Conservation (phyloP, 2,113 vertebrate genomes). For the Etheostoma cragini region DNA sequence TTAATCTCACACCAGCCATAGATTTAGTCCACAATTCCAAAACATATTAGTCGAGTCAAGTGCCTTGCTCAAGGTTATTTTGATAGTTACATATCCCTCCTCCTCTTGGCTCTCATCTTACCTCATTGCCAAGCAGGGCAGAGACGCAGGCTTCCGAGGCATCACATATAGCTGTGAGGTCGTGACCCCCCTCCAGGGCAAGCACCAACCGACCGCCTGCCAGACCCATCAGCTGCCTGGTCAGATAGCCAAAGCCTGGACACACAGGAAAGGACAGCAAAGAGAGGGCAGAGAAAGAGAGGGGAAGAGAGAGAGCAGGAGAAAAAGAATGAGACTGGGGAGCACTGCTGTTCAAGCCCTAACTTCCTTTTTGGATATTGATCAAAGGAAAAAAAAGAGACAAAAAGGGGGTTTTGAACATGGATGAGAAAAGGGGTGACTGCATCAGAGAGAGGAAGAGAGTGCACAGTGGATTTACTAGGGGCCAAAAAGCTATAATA, state of each 20-base stretch:
- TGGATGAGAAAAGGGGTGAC: constrained; percentile 64
- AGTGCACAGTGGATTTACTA: constrained; percentile 77
- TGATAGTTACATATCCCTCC: constrained; percentile 10
- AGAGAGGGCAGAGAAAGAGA: constrained; percentile 35
- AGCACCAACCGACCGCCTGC: constrained; percentile 93
- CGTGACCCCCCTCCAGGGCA: constrained; percentile 96
- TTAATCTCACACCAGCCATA: neutral
- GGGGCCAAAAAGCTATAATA: constrained; percentile 67
- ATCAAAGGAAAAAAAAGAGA: constrained; percentile 73
- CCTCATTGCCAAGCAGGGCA: constrained; percentile 96
- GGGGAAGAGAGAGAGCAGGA: neutral
- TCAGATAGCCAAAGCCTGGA: constrained; percentile 97
- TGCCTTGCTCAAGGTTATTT: constrained; percentile 15
- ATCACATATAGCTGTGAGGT: constrained; percentile 97
- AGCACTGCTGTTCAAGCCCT: constrained; percentile 43
- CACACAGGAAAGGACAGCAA: constrained; percentile 71
- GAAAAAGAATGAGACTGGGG: constrained; percentile 38
- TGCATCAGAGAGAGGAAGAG: constrained; percentile 67
- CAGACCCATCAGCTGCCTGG: constrained; percentile 97
- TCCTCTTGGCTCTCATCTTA: constrained; percentile 71
- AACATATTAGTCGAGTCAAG: neutral
- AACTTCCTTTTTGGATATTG: constrained; percentile 75
- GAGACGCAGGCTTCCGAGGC: constrained; percentile 97
- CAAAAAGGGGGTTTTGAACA: constrained; percentile 34
- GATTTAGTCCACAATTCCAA: neutral